These are phyloP conservation scores for Ernsta delagoae DNA, from an alignment of 2,888 invertebrate genomes.

Conservation along the genomic window DNA sequence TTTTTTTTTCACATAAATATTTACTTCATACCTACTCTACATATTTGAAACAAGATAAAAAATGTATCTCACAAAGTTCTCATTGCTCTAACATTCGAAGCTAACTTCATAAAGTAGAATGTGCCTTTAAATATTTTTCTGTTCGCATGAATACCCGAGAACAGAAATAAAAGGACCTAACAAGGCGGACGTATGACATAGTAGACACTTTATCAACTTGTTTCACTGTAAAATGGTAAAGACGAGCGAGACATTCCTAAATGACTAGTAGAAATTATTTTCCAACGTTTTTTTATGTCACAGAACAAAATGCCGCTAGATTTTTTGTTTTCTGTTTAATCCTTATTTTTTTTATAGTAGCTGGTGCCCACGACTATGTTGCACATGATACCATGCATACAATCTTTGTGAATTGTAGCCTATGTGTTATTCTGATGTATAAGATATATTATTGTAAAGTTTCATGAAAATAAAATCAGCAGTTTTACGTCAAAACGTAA, in stretches of 20 bases:
- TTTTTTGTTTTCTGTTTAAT: too few relatives aligned
- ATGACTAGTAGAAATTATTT: background rate
- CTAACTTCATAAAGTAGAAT: constrained; percentile 27
- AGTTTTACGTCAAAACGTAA: too few relatives aligned
- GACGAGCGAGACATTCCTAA: background rate
- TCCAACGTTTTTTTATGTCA: background rate
- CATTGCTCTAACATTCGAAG: constrained; percentile 21
- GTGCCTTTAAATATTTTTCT: constrained; percentile 30
- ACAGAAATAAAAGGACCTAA: constrained; percentile 27
- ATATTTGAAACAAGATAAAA: background rate
- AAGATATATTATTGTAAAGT: too few relatives aligned
- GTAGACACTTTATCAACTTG: constrained; percentile 9
- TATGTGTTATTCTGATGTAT: too few relatives aligned
- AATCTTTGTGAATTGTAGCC: too few relatives aligned
- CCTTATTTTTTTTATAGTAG: too few relatives aligned
- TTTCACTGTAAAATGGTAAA: constrained; percentile 4
- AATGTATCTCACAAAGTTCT: background rate
- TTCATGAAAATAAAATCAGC: too few relatives aligned
- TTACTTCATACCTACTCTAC: too few relatives aligned
- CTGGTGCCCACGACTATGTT: too few relatives aligned
- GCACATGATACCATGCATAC: too few relatives aligned
- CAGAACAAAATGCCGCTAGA: background rate
- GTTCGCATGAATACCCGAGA: constrained; percentile 20
- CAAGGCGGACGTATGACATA: constrained; percentile 25
- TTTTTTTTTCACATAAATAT: too few relatives aligned